Conservation (phyloP, 2,888 invertebrate genomes). For the Horisme vitalbata region DNA sequence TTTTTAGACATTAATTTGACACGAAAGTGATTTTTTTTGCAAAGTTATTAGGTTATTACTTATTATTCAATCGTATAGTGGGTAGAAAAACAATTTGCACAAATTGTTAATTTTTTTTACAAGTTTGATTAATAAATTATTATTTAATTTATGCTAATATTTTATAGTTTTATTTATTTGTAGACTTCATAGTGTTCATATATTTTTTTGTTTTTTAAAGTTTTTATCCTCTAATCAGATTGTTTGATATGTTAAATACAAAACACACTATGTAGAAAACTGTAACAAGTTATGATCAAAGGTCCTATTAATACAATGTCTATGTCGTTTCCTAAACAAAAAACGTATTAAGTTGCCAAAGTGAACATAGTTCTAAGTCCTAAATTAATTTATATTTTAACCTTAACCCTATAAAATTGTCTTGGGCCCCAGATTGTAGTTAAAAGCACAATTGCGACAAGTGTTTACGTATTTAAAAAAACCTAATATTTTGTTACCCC, state of each 20-base stretch:
- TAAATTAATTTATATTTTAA: neutral
- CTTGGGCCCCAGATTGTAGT: neutral
- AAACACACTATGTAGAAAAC: neutral
- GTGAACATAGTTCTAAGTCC: neutral
- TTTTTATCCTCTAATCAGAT: too few relatives aligned
- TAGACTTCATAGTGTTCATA: conserved; percentile 4
- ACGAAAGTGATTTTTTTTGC: conserved; percentile 11
- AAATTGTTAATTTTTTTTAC: conserved; percentile 28
- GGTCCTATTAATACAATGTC: neutral
- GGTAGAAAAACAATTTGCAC: conserved; percentile 29
- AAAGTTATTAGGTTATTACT: conserved; percentile 15
- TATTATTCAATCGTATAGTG: conserved; percentile 10
- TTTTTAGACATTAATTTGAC: conserved; percentile 20
- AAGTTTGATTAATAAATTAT: conserved; percentile 34
- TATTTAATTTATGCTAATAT: conserved; percentile 21
- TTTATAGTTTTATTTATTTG: conserved; percentile 25
- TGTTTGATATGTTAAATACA: too few relatives aligned
- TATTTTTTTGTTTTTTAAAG: neutral
- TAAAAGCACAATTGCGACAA: neutral
- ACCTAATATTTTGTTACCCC: too few relatives aligned
- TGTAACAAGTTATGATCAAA: neutral
- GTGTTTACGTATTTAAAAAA: too few relatives aligned
- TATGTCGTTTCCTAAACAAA: neutral
- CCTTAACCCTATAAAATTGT: too few relatives aligned
- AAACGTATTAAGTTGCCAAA: conserved; percentile 23